phyloP scores from a whole-genome alignment of 2,888 invertebrate genomes.

The Diabrotica balteata region DNA sequence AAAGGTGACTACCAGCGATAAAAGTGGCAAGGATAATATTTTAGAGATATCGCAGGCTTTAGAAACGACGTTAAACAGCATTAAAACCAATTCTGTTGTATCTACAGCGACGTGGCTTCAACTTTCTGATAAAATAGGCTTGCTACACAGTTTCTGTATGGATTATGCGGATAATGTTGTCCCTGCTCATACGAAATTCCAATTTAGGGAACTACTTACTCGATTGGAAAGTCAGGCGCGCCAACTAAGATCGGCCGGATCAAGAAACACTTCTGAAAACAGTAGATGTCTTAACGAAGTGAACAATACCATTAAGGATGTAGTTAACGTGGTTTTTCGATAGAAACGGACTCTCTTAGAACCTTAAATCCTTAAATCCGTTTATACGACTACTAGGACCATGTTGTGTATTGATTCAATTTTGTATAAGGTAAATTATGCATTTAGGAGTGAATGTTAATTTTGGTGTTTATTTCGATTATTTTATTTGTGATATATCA shows the following conservation, averaged over 20 bases:
- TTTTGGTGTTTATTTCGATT: conserved; percentile 25
- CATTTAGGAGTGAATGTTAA: conserved; percentile 46
- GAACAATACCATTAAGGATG: conserved; percentile 74
- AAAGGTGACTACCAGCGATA: conserved; percentile 59
- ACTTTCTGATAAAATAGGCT: conserved; percentile 80
- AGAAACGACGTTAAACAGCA: conserved; percentile 70
- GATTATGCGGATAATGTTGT: conserved; percentile 82
- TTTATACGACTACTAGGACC: conserved; percentile 52
- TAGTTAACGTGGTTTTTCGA: conserved; percentile 73
- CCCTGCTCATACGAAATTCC: conserved; percentile 87
- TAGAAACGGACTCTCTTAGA: conserved; percentile 40
- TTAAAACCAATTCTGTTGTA: conserved; percentile 63
- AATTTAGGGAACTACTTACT: conserved; percentile 78
- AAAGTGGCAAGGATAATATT: conserved; percentile 64
- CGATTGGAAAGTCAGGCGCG: conserved; percentile 75
- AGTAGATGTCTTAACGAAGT: conserved; percentile 75
- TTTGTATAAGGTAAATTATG: conserved; percentile 50
- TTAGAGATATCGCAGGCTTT: conserved; percentile 72
- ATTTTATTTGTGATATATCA: conserved; percentile 20
- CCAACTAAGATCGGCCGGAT: conserved; percentile 72
- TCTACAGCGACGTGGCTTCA: conserved; percentile 78
- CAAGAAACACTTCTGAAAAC: conserved; percentile 73
- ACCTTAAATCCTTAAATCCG: conserved; percentile 37
- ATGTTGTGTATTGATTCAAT: conserved; percentile 46
- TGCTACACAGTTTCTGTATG: conserved; percentile 82